Conservation (phyloP, 1,140 invertebrate species). For the Drosophila oshimai region DNA sequence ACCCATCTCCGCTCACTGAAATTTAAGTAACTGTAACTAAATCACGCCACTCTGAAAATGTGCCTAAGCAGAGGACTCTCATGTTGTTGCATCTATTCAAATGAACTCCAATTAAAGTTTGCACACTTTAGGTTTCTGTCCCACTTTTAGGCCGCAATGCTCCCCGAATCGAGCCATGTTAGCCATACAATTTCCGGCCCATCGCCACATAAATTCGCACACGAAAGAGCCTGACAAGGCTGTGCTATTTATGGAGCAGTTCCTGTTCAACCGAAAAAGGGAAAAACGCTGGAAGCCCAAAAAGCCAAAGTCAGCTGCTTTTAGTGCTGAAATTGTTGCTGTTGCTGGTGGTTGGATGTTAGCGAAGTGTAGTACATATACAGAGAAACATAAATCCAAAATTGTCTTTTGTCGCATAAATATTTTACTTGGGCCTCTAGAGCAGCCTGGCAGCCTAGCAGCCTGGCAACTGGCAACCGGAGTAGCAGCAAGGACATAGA, state of each 20-base stretch:
- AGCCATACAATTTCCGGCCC: constrained; percentile 66
- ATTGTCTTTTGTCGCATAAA: constrained; percentile 81
- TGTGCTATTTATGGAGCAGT: constrained; percentile 72
- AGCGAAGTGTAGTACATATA: not conserved
- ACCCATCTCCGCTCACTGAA: not conserved
- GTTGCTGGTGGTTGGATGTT: constrained; percentile 4
- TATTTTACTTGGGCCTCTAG: constrained; percentile 65
- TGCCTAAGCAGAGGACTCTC: not conserved
- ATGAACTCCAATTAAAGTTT: constrained; percentile 60
- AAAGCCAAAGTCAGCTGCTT: constrained; percentile 60
- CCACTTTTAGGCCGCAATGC: constrained; percentile 43
- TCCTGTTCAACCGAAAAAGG: constrained; percentile 55
- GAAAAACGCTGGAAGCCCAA: constrained; percentile 34
- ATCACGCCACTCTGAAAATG: constrained; percentile 10
- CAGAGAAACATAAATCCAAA: constrained; percentile 70
- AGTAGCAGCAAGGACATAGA: constrained; percentile 28
- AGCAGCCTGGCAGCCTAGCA: constrained; percentile 10
- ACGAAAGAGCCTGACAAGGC: constrained; percentile 56
- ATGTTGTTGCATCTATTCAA: constrained; percentile 33
- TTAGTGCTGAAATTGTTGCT: constrained; percentile 28
- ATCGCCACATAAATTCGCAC: constrained; percentile 67
- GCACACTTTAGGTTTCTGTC: constrained; percentile 59
- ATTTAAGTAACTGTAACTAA: not conserved
- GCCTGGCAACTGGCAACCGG: too few relatives aligned
- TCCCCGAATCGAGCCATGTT: not conserved